A percentile compares a stretch with the other conserved stretches of the same genome.
Conservation (phyloP, 1,140 invertebrate genomes). For the Sinonovacula constricta region DNA sequence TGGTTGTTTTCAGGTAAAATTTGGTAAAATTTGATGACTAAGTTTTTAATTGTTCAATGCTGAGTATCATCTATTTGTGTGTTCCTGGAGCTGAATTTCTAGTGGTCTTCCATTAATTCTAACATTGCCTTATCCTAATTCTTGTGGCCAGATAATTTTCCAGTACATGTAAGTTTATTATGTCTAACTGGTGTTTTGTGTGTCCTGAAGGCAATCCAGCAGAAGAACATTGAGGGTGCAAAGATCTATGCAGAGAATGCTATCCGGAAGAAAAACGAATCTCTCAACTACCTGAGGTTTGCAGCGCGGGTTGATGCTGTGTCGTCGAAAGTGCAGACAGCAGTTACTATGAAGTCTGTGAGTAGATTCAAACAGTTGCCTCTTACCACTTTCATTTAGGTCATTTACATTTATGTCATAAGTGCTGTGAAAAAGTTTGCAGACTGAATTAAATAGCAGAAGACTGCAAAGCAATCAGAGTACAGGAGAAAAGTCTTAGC, state of each 20-base stretch:
- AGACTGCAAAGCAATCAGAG: too few relatives aligned
- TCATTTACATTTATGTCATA: too few relatives aligned
- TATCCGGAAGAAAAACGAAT: slow-evolving; percentile 81
- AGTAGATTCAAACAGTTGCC: too few relatives aligned
- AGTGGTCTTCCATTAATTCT: background rate
- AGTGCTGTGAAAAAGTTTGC: too few relatives aligned
- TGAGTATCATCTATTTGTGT: background rate
- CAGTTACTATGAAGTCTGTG: slow-evolving; percentile 81
- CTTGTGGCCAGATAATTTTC: background rate
- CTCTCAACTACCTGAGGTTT: slow-evolving; percentile 82
- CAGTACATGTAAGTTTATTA: background rate
- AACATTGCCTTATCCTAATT: background rate
- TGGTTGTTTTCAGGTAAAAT: too few relatives aligned
- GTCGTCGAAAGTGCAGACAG: slow-evolving; percentile 80
- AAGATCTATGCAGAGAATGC: slow-evolving; percentile 84
- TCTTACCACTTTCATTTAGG: too few relatives aligned
- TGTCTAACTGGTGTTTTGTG: background rate
- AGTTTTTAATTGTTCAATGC: background rate
- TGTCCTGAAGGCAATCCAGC: slow-evolving; percentile 75
- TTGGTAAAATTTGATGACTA: background rate
- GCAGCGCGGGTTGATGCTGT: slow-evolving; percentile 82
- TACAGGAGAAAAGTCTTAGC: too few relatives aligned
- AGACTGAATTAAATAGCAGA: too few relatives aligned
- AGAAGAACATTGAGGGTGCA: slow-evolving; percentile 82
- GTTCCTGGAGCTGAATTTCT: background rate